phyloP scores from a whole-genome alignment of 2,888 invertebrate genomes.

The Troides aeacus region DNA sequence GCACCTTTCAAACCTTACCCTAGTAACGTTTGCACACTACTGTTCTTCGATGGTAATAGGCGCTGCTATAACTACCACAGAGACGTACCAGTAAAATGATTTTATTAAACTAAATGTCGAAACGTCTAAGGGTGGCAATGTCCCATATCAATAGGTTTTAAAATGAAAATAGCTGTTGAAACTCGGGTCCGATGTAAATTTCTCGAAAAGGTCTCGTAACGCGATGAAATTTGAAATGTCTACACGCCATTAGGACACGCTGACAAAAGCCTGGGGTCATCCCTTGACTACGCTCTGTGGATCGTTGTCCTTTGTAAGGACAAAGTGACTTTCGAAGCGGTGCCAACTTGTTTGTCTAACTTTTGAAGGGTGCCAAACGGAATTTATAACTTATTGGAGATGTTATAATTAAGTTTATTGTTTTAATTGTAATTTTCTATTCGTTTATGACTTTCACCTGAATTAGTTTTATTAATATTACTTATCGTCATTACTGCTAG shows the following conservation, averaged over 20 bases:
- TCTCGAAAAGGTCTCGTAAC: constrained; percentile 1
- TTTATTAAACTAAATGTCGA: too few relatives aligned
- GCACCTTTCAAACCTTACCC: too few relatives aligned
- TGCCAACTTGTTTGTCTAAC: constrained; percentile 15
- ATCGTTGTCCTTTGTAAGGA: constrained; percentile 16
- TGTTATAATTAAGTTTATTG: constrained; percentile 14
- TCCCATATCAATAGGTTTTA: constrained; percentile 6
- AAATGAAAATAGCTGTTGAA: constrained; percentile 4
- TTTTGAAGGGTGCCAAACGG: constrained; percentile 7
- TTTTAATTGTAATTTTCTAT: constrained; percentile 10
- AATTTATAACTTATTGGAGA: constrained; percentile 12
- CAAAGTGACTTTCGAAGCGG: constrained; percentile 24
- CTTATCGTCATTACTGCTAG: background rate
- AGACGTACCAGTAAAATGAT: too few relatives aligned
- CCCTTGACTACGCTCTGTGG: constrained; percentile 3
- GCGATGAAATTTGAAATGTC: constrained; percentile 9
- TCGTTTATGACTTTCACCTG: background rate
- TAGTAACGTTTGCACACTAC: too few relatives aligned
- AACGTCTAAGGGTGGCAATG: background rate
- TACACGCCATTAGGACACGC: constrained; percentile 14
- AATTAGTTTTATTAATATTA: background rate
- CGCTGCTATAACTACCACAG: too few relatives aligned
- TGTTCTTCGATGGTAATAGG: too few relatives aligned
- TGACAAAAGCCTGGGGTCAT: constrained; percentile 17
- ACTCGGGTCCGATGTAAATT: constrained; percentile 1